phyloP scores from a whole-genome alignment of 2,888 invertebrate genomes.

The Lydus trimaculatus region DNA sequence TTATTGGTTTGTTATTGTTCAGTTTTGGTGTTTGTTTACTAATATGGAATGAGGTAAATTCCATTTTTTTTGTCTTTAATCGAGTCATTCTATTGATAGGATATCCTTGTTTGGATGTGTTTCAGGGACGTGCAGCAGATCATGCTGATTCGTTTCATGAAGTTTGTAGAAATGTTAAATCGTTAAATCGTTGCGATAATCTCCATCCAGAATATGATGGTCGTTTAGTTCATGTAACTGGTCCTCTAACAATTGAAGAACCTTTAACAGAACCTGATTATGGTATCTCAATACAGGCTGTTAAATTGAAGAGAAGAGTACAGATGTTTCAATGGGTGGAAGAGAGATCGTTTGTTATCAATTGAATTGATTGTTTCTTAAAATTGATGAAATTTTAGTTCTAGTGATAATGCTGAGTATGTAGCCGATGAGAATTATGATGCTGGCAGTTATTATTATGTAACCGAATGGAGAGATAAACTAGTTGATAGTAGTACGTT shows the following conservation, averaged over 20 bases:
- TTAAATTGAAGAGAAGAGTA: slow-evolving; percentile 83
- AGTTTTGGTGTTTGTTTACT: slow-evolving; percentile 73
- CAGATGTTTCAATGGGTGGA: slow-evolving; percentile 97
- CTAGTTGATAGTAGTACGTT: slow-evolving; percentile 81
- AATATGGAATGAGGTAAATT: slow-evolving; percentile 82
- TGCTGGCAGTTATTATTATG: slow-evolving; percentile 75
- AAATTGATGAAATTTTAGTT: slow-evolving; percentile 38
- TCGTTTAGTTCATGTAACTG: slow-evolving; percentile 78
- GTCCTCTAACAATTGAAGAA: slow-evolving; percentile 76
- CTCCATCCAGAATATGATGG: slow-evolving; percentile 72
- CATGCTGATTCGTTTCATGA: slow-evolving; percentile 82
- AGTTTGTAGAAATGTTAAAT: slow-evolving; percentile 69
- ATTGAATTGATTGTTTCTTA: slow-evolving; percentile 8
- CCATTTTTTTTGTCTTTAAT: not conserved
- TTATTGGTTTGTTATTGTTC: slow-evolving; percentile 73
- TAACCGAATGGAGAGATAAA: slow-evolving; percentile 85
- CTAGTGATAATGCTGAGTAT: slow-evolving; percentile 58
- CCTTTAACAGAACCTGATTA: slow-evolving; percentile 88
- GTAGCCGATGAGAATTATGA: slow-evolving; percentile 65
- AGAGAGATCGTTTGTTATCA: slow-evolving; percentile 67
- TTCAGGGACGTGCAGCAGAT: slow-evolving; percentile 79
- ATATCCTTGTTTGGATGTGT: slow-evolving; percentile 21
- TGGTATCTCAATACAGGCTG: slow-evolving; percentile 82
- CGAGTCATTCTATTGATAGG: not conserved
- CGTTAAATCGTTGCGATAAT: slow-evolving; percentile 61